A percentile compares a stretch with the other conserved stretches of the same genome.
Evolutionary conservation across 2,113 vertebrate species (phyloP).

Genomic region (Callopanchax toddi): DNA sequence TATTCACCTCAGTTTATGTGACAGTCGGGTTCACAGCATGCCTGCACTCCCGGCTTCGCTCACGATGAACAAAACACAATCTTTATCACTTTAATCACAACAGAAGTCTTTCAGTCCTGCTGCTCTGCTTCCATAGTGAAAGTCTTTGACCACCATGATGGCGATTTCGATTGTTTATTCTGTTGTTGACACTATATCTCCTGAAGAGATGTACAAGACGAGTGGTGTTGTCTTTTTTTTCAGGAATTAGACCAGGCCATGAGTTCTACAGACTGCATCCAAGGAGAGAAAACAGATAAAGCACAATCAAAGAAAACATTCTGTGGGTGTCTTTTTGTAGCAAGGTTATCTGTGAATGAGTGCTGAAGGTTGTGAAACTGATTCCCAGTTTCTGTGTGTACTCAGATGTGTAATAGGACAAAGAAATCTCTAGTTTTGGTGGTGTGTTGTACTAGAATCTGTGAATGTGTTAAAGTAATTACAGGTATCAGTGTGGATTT

Average conservation of each 20-base stretch:
- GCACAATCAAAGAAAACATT: slow-evolving; percentile 12
- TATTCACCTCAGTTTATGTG: slow-evolving; percentile 22
- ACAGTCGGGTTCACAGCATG: slow-evolving; percentile 9
- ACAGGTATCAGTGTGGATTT: neutral
- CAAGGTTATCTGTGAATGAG: neutral
- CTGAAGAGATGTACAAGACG: slow-evolving; percentile 11
- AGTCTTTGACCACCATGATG: neutral
- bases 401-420: slow-evolving; percentile 1
- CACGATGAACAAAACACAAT: neutral
- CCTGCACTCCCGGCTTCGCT: slow-evolving; percentile 20
- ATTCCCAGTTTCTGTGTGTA: neutral
- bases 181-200: slow-evolving; percentile 12
- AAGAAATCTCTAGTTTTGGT: neutral
- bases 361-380: slow-evolving; percentile 7
- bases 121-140: neutral
- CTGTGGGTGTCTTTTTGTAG: neutral
- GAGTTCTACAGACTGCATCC: neutral
- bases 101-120: neutral
- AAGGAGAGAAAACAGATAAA: slow-evolving; percentile 11
- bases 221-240: slow-evolving; percentile 13
- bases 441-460: neutral
- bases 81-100: neutral
- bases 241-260: slow-evolving; percentile 1
- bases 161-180: neutral
- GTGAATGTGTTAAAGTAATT: neutral